Conservation (phyloP, 2,888 invertebrate genomes). For the Molorchus minor region DNA sequence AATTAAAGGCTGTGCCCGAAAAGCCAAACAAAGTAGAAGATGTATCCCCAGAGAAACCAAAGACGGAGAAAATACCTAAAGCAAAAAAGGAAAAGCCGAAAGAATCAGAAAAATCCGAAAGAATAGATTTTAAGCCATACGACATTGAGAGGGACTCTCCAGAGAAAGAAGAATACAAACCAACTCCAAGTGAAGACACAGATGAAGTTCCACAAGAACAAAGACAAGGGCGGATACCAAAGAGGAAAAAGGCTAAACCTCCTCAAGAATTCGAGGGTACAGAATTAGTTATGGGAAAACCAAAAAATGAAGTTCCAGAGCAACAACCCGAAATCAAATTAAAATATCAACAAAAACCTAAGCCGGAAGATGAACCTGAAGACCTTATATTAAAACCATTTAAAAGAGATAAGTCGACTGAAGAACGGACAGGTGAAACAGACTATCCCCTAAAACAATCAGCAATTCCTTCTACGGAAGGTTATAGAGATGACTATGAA, state of each 20-base stretch:
- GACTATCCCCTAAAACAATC: constrained; percentile 40
- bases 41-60: constrained; percentile 31
- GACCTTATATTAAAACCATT: constrained; percentile 59
- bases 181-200: no score
- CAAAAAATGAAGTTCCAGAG: constrained; percentile 54
- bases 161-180: constrained; percentile 56
- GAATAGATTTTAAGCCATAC: constrained; percentile 53
- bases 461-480: constrained; percentile 45
- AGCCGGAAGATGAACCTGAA: constrained; percentile 49
- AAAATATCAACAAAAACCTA: constrained; percentile 49
- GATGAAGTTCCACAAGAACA: constrained; percentile 43
- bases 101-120: constrained; percentile 44
- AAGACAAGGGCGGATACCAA: constrained; percentile 47
- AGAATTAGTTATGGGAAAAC: constrained; percentile 56
- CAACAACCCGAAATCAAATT: constrained; percentile 43
- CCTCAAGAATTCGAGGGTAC: constrained; percentile 59
- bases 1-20: constrained; percentile 60
- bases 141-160: constrained; percentile 56
- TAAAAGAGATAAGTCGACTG: constrained; percentile 51
- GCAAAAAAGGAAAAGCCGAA: constrained; percentile 20
- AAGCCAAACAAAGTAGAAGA: constrained; percentile 52
- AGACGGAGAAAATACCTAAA: constrained; percentile 26
- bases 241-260: constrained; percentile 46
- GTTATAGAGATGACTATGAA: constrained; percentile 50
- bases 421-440: constrained; percentile 43